Evolutionary conservation across 2,888 invertebrate species (phyloP).

Genomic region (Eristalis tenax): DNA sequence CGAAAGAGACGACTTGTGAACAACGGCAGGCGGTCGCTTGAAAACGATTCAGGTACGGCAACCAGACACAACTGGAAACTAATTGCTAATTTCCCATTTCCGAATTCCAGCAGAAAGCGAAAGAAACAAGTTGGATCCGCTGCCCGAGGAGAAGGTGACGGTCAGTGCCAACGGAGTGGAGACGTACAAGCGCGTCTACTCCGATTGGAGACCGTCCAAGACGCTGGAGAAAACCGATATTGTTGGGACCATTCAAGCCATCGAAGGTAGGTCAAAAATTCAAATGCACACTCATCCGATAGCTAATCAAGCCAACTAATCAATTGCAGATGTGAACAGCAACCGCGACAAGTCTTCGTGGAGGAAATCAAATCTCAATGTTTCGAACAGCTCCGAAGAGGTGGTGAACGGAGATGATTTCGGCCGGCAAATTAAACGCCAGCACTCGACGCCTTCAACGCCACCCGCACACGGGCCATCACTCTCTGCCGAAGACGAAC

Average conservation of each 20-base stretch:
- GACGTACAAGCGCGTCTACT: constrained; percentile 85
- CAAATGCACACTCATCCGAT: too few relatives aligned
- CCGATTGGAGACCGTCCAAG: constrained; percentile 90
- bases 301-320: not conserved
- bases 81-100: not conserved
- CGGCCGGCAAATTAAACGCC: constrained; percentile 84
- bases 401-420: constrained; percentile 83
- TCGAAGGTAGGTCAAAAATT: constrained; percentile 85
- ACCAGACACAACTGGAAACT: not conserved
- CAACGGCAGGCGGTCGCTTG: constrained; percentile 88
- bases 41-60: constrained; percentile 90
- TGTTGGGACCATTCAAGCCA: constrained; percentile 91
- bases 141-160: constrained; percentile 86
- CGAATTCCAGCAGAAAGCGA: constrained; percentile 86
- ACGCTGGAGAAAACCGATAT: constrained; percentile 91
- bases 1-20: constrained; percentile 86
- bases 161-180: constrained; percentile 75
- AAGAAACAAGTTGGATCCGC: constrained; percentile 87
- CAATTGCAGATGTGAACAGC: constrained; percentile 76
- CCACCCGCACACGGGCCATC: constrained; percentile 81
- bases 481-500: constrained; percentile 85
- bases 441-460: constrained; percentile 82
- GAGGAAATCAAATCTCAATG: constrained; percentile 87
- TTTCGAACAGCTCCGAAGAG: constrained; percentile 80
- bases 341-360: constrained; percentile 87